Conservation (phyloP, 2,888 invertebrate genomes). For the Lamellibrachia satsuma region DNA sequence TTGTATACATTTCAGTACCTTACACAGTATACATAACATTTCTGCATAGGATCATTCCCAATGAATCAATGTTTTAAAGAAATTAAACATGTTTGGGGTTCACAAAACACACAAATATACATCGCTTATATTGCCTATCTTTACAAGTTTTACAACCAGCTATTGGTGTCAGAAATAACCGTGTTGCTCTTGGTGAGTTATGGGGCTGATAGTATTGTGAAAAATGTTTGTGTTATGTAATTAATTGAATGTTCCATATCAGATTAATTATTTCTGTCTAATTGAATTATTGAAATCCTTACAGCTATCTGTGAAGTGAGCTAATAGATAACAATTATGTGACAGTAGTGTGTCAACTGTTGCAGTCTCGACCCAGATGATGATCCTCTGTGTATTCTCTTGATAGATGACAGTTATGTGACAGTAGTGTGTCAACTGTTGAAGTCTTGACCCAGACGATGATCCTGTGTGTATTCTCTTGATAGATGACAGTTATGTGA, state of each 20-base stretch:
- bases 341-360: background rate
- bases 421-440: constrained; percentile 1
- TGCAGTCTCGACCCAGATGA: constrained; percentile 61
- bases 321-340: constrained; percentile 65
- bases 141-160: background rate
- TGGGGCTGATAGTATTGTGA: background rate
- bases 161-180: background rate
- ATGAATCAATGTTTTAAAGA: too few species aligned
- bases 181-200: background rate
- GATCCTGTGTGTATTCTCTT: constrained; percentile 70
- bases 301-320: background rate
- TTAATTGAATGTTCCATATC: background rate
- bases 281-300: background rate
- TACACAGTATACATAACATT: too few species aligned
- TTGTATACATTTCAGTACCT: too few species aligned
- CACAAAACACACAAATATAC: too few species aligned
- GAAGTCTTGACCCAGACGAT: constrained; percentile 61
- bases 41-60: too few species aligned
- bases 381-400: constrained; percentile 67
- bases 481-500: constrained; percentile 83
- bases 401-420: constrained; percentile 84
- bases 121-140: background rate
- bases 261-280: background rate
- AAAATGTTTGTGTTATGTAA: background rate
- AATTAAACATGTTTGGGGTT: too few species aligned